Base-by-base conservation (phyloP, 2,797 vertebrate species). In the Ctenochaetus hawaiiensis region DNA sequence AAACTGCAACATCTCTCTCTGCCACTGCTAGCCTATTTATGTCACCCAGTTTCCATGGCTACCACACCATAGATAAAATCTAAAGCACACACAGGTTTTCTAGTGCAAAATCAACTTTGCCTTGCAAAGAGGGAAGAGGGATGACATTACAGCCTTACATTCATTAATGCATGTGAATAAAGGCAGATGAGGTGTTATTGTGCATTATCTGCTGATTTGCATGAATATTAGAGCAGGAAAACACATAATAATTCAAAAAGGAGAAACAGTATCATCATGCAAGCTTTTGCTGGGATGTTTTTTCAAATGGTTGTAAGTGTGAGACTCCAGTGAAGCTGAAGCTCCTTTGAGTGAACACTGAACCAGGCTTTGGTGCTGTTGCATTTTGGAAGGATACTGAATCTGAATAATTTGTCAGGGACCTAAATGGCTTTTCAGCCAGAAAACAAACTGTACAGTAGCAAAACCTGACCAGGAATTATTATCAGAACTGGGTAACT, bases 31-130 rank as follows among this genome's bases (percentile, higher is more conserved):
- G 93, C 93, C 95, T 95, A 95, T 95, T 95, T 95, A 94, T 94
- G 93, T 94, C 94, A 93, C 83, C 87, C 92, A 93, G 95, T 96
- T 96, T 92, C 95, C 95, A 96, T 96, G 94, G 93, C 87, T 86
- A 96, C 95, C 81, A 85, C 75, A 81, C 86, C 83, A 93, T 86
- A 84, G 91, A 92, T 92, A 87, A 87, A 87, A 92, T 93, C 90
- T 86, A 87, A 91, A 87, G 85, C 78, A 67, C 85, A 85, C 78
- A 87, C 77, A 77, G 72, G 83, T 87, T 89, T 89, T 86, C 80
- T 87, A 93, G 85, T 88, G 85, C 58, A 82, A 68, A 74, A 80
- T 77, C 26, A 94, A 93, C 87, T 94, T 93, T 88, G 70, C 61
- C 67, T 72, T 48, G 51, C 68, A 85, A 68, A 79, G 70, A 58